Evolutionary conservation across 2,888 invertebrate genomes (phyloP), one percentile per base, ranked within the genome.

Genomic region (Ctenicera cuprea): DNA sequence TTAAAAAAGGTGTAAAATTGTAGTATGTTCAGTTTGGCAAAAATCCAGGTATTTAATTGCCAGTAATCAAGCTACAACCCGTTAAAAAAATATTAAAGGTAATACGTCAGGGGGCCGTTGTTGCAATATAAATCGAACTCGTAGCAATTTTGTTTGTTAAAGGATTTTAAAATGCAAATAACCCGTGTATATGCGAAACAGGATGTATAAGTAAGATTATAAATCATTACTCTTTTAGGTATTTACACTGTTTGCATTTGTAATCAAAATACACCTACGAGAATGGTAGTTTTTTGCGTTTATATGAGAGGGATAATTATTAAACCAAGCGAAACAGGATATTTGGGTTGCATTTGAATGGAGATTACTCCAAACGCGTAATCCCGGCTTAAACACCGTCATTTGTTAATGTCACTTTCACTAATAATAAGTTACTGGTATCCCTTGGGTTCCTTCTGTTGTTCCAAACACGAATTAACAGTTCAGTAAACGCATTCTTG

Each of bases 401-500:
- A 73, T 78, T 78, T 77, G 74, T 78, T 76, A 74, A 69, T 65
- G 75, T 78, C 77, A 78, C 73, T 74, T 71, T 74, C 71, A 61
- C 73, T 78, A 76, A 78, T 77, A 78, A 78, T 72, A 74, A 78
- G 74, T 71, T 74, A 73, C 70, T 67, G 61, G 52, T 65, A 70
- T 74, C 68, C 76, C 71, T 59, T 41, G 61, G 64, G 65, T 63
- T 76, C 74, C 70, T 71, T 66, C 54, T 74, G 76, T 73, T 77
- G 75, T 78, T 78, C 71, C 71, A 73, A 74, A 67, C 77, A 71
- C 63, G 75, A 76, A 78, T 77, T 77, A 78, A 76, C 74, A 76
- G 71, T 76, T 73, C 73, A 63, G 72, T 77, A 78, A 76, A 77
- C 63, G 74, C 67, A 69, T 75, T 41, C 67, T 68, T 70, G 74